Evolutionary conservation across 2,797 vertebrate genomes (phyloP).

Genomic region (Melanotaenia pygmaea): DNA sequence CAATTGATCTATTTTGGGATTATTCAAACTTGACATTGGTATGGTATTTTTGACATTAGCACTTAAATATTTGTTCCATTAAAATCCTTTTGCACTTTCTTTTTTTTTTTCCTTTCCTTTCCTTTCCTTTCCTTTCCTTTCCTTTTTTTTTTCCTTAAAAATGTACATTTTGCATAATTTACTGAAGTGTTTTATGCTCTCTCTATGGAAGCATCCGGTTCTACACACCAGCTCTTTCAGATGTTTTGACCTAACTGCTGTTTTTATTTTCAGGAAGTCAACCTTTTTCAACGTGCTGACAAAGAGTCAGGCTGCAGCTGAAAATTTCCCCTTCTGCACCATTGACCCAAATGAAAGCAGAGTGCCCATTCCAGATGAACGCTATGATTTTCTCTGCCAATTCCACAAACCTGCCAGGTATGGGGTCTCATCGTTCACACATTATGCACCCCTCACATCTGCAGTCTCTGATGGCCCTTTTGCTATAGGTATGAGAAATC

Average conservation of each 20-base stretch:
- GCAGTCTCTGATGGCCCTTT: conserved; percentile 44
- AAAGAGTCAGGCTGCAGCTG: conserved; percentile 92
- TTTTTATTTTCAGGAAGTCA: conserved; percentile 91
- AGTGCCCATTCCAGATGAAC: conserved; percentile 93
- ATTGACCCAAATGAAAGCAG: conserved; percentile 97
- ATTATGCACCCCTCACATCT: conserved; percentile 77
- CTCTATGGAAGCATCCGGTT: conserved; percentile 33
- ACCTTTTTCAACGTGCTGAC: conserved; percentile 96
- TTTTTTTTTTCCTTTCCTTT: neutral
- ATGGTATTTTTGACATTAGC: conserved; percentile 60
- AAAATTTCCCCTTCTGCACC: conserved; percentile 97
- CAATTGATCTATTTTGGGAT: conserved; percentile 80
- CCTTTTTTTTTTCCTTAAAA: conserved; percentile 5
- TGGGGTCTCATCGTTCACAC: conserved; percentile 73
- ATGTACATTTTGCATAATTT: conserved; percentile 47
- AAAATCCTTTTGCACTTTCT: neutral
- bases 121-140: neutral
- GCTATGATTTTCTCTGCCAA: conserved; percentile 93
- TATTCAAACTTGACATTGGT: conserved; percentile 74
- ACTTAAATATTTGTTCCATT: conserved; percentile 46
- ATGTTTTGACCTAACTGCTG: conserved; percentile 72
- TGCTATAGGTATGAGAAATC: conserved; percentile 62
- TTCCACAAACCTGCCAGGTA: conserved; percentile 95
- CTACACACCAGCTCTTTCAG: conserved; percentile 44
- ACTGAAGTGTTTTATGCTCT: conserved; percentile 46